Evolutionary conservation across 2,113 vertebrate species (phyloP).

Genomic region (Epinephelus cyanopodus): DNA sequence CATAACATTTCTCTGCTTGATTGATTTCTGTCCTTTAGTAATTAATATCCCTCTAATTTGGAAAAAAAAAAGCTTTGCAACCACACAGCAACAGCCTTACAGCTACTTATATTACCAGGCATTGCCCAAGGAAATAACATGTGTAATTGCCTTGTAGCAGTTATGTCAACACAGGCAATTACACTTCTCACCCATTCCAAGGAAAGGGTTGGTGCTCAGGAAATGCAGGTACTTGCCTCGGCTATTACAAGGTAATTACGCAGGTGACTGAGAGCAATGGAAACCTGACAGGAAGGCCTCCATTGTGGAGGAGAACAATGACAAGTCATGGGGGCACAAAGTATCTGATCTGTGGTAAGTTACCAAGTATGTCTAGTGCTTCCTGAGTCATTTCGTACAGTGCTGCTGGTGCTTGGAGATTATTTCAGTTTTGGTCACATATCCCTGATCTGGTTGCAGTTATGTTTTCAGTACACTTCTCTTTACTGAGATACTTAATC

Average conservation of each 20-base stretch:
- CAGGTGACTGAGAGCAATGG: slow-evolving; percentile 64
- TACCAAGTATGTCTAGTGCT: slow-evolving; percentile 9
- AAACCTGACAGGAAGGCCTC: slow-evolving; percentile 60
- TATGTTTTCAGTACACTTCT: not conserved
- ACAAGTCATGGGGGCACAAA: slow-evolving; percentile 49
- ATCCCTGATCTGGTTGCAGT: not conserved
- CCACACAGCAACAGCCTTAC: slow-evolving; percentile 7
- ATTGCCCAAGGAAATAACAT: slow-evolving; percentile 60
- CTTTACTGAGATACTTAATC: not conserved
- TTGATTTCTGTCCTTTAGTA: not conserved
- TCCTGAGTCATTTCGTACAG: slow-evolving; percentile 28
- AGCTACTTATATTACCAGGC: slow-evolving; percentile 45
- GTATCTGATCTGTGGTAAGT: slow-evolving; percentile 57
- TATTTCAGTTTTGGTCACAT: not conserved
- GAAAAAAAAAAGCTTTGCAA: slow-evolving; percentile 3
- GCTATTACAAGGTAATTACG: slow-evolving; percentile 77
- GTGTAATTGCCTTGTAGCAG: slow-evolving; percentile 75
- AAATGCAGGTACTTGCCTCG: slow-evolving; percentile 71
- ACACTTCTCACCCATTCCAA: slow-evolving; percentile 67
- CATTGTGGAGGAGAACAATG: slow-evolving; percentile 51
- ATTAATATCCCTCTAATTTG: slow-evolving; percentile 4
- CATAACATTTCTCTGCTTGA: not conserved
- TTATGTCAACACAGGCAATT: slow-evolving; percentile 79
- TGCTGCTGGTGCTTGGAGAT: not conserved
- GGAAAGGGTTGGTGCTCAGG: slow-evolving; percentile 59